Base-by-base conservation (phyloP, 30 jellyfish, hydroid and myxozoan genomes). In the Calvadosia cruxmelitensis region DNA sequence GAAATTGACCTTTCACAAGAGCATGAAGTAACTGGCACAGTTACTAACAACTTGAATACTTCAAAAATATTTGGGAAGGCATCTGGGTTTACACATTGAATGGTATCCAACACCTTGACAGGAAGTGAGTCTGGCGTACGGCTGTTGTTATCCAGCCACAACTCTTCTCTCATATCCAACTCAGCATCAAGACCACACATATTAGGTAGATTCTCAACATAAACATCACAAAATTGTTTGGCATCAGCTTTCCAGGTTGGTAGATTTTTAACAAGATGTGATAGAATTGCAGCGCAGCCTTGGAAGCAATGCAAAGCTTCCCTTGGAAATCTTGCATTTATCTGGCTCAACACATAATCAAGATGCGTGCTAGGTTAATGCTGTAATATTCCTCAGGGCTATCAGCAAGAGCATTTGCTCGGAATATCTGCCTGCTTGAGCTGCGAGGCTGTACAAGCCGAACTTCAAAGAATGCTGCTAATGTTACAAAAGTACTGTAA, bases 1-100 rank as follows among this genome's bases (percentile, higher is more conserved):
- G 87, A 66, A 34, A 76, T 66, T n/a, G 87, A 67, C 33, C 80
- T 49, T 32, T 76, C 80, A 23, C 33, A 67, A 33, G 85, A 75
- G 3, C 72, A 62, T 42, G 72, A 27, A 3, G 78, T 64, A 2
- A 75, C 12, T 25, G 79, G 64, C 12, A 75, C 50, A 23, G 78
- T 33, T 27, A 42, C 70, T 64, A 64, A 64, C 32, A 75, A 3
- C 71, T 34, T 34, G 12, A 65, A 50, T 1, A 75, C 34, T 49
- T 64, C 66, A 1, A 63, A 25, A 32, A 64, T 65, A 42, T 64
- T 78, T 15, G 85, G 64, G n/a, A 75, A 2, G 50, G 77, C 42
- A 28, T 63, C 29, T 29, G 57, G 83, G 30, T 31, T 28, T 33
- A 33, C 24, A 73, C 7, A 34, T 12, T 53, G 16, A 31, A 3